Evolutionary conservation across 2,113 vertebrate species (phyloP), one percentile per base, ranked within the genome.

Genomic region (Bubo bubo): DNA sequence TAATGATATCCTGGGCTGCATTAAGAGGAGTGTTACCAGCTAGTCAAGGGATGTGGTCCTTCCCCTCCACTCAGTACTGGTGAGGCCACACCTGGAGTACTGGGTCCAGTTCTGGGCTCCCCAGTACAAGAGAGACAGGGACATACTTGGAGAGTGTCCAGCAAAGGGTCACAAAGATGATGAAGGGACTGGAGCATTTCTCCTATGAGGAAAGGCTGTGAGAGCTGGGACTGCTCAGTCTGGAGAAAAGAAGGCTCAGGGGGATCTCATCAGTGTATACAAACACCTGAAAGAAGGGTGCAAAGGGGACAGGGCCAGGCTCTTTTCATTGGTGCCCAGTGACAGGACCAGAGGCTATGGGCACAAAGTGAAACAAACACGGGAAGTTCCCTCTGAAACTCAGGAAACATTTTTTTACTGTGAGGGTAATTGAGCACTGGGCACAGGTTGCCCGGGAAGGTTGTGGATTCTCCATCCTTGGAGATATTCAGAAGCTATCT

Each of bases 371-470:
- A 76, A 92, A 41, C 16, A 76, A 92, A 41, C 16, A 68, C 16
- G 35, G 7, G 10, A 62, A 2, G 6, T 34, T 67, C 20, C 10
- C 55, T 79, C 41, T 60, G 50, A 43, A 58, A 4, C 15, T 39
- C 34, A 62, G 71, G n/a, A 67, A 64, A n/a, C 0, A 12, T 12
- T 35, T 47, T 50, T 81, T 52, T 22, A 5, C 10, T 26, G 3
- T 70, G 49, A 49, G 8, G 8, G 11, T 35, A 6, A 30, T 13
- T 0, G 0, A 81, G 6, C 14, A 30, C 16, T 47, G 34, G 34
- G 9, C 19, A 41, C 50, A 52, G 34, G 4, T 24, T 87, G 16
- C 18, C 26, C 39, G 41, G 28, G 12, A 21, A 47, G 45, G 16
- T 55, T 64, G 45, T 60, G 17, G 24, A 55, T 16, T 50, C 23